Base-by-base conservation (phyloP, 2,888 invertebrate genomes). In the Drosophila mulleri region DNA sequence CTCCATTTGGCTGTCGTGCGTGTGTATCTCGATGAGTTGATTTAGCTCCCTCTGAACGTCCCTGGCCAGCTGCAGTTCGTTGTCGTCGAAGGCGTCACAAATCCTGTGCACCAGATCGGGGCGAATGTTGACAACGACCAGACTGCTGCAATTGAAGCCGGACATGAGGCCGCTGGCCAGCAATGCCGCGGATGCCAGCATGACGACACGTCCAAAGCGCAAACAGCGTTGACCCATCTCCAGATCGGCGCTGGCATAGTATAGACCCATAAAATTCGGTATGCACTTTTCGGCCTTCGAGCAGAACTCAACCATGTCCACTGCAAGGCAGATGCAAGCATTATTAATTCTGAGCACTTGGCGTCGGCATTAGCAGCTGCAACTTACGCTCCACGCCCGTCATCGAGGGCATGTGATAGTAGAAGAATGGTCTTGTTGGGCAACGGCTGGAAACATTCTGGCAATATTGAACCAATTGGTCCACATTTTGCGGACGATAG, bases 341-440 rank as follows among this genome's bases (percentile, higher is more conserved):
- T 37, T 9, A 59, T 11, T 41, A 20, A 48, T 56, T 56, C 12
- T 5, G 12, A 37, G 9, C 8, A n/a, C 20, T 53, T 37, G 62
- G n/a, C 11, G 6, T 11, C 11, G 8, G 41, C 41, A 44, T 44
- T 44, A 95, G n/a, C 2, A 3, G 6, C 16, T 2, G 41, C n/a
- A 44, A 57, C 57, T 95, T 93, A 97, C 97, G 93, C 77, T 95
- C 94, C 29, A 97, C 95, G 67, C 95, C 95, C 45, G 95, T 95
- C 92, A 95, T 94, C 71, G 93, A 93, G 0, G 97, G 97, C 80
- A 97, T 96, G 89, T 98, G 97, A 90, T 98, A 98, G 90, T 97
- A 97, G 35, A 97, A 93, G 48, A 98, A 94, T 0, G 98, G 97
- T 0, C 96, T 94, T 8, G 95, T 95, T 0, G 96, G 96, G 1